Evolutionary conservation across 1,140 invertebrate species (phyloP).

Genomic region (Daktulosphaira vitifoliae): DNA sequence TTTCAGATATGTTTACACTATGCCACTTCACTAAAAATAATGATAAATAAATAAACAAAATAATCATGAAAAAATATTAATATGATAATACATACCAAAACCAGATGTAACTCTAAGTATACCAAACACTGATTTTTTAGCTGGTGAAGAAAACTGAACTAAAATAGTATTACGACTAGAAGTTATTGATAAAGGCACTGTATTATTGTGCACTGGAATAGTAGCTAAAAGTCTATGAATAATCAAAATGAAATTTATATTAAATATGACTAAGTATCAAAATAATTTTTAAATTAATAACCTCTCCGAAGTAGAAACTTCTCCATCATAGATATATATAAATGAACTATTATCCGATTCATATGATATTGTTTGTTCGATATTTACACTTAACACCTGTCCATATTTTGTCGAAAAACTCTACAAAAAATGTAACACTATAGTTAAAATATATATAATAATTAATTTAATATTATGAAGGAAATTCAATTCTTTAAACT

Average conservation of each 20-base stretch:
- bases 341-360: constrained; percentile 17
- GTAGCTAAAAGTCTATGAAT: constrained; percentile 49
- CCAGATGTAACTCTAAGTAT: constrained; percentile 69
- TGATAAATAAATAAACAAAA: neutral
- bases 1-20: constrained; percentile 32
- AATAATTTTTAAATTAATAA: too few relatives aligned
- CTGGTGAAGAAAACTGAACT: constrained; percentile 61
- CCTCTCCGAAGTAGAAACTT: constrained; percentile 23
- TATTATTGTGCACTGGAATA: constrained; percentile 64
- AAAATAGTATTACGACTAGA: constrained; percentile 66
- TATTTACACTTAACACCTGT: constrained; percentile 26
- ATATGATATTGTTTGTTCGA: constrained; percentile 17
- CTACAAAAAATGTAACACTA: neutral
- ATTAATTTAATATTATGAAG: neutral
- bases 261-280: too few relatives aligned
- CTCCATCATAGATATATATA: constrained; percentile 29
- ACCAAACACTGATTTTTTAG: constrained; percentile 58
- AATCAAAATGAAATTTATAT: too few relatives aligned
- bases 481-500: too few relatives aligned
- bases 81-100: constrained; percentile 46
- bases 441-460: neutral
- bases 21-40: constrained; percentile 16
- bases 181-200: constrained; percentile 74
- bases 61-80: neutral
- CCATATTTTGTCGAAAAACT: constrained; percentile 25